Evolutionary conservation across 2,888 invertebrate species (phyloP).

Genomic region (Torymus auratus): DNA sequence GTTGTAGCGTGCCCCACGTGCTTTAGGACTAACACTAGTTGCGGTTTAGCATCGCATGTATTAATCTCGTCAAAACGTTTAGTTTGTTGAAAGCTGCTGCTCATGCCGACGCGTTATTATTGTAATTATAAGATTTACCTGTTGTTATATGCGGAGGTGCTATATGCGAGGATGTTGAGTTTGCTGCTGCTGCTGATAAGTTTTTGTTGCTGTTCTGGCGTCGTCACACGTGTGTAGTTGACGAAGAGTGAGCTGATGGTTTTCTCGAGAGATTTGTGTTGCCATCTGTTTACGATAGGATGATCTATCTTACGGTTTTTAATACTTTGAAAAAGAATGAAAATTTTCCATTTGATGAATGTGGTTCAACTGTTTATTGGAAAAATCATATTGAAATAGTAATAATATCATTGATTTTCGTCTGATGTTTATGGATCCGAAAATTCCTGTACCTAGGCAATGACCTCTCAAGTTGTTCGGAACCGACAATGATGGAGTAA

Average conservation of each 20-base stretch:
- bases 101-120: too few relatives aligned
- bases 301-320: conserved; percentile 14
- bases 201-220: neutral
- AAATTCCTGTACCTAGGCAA: conserved; percentile 17
- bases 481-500: conserved; percentile 34
- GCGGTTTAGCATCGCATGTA: conserved; percentile 5
- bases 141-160: too few relatives aligned
- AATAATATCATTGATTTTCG: neutral
- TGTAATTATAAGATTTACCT: too few relatives aligned
- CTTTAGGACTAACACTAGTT: conserved; percentile 34
- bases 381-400: too few relatives aligned
- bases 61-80: neutral
- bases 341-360: too few relatives aligned
- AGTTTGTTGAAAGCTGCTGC: too few relatives aligned
- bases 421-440: neutral
- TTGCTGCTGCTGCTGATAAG: too few relatives aligned
- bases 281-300: neutral
- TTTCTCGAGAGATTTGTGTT: conserved; percentile 7
- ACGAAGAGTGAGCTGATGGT: conserved; percentile 10
- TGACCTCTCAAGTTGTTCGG: conserved; percentile 38
- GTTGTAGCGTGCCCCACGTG: conserved; percentile 80
- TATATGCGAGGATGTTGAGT: too few relatives aligned
- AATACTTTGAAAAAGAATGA: too few relatives aligned
- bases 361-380: too few relatives aligned
- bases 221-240: neutral